Evolutionary conservation across 2,888 invertebrate genomes (phyloP).

Genomic region (Blastobasis lacticolella): DNA sequence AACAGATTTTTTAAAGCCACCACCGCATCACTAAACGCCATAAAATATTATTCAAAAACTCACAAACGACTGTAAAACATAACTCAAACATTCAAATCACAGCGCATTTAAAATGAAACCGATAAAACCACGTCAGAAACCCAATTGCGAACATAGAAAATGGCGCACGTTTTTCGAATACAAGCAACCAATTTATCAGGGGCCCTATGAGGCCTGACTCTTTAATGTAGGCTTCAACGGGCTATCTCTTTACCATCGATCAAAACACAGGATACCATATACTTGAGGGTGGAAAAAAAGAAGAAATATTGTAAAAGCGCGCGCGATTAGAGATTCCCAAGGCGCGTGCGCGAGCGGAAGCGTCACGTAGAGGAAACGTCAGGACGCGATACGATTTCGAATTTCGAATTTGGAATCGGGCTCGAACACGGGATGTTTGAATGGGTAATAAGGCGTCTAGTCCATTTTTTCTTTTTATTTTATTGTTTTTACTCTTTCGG

Average conservation of each 20-base stretch:
- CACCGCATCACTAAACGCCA: too few relatives aligned
- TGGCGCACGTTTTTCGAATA: conserved; percentile 41
- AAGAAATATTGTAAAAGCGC: conserved; percentile 40
- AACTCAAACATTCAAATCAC: too few relatives aligned
- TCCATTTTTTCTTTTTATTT: conserved; percentile 37
- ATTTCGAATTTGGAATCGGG: conserved; percentile 61
- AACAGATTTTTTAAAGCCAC: too few relatives aligned
- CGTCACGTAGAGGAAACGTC: conserved; percentile 69
- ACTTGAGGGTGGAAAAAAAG: conserved; percentile 33
- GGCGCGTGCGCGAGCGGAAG: conserved; percentile 60
- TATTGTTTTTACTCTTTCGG: conserved; percentile 3
- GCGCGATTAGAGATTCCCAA: conserved; percentile 61
- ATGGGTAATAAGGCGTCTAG: conserved; percentile 51
- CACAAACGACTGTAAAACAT: too few relatives aligned
- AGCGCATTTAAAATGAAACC: conserved; percentile 6
- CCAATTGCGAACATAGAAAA: conserved; percentile 37
- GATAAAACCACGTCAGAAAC: conserved; percentile 25
- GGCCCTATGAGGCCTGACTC: conserved; percentile 41
- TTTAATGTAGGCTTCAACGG: conserved; percentile 44
- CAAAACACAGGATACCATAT: conserved; percentile 65
- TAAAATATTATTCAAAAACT: too few relatives aligned
- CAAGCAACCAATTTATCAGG: conserved; percentile 52
- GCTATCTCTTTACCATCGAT: conserved; percentile 61
- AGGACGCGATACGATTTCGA: conserved; percentile 72
- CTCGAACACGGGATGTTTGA: conserved; percentile 47